Evolutionary conservation across 2,113 vertebrate genomes (phyloP).

Genomic region (Aleadryas rufinucha): DNA sequence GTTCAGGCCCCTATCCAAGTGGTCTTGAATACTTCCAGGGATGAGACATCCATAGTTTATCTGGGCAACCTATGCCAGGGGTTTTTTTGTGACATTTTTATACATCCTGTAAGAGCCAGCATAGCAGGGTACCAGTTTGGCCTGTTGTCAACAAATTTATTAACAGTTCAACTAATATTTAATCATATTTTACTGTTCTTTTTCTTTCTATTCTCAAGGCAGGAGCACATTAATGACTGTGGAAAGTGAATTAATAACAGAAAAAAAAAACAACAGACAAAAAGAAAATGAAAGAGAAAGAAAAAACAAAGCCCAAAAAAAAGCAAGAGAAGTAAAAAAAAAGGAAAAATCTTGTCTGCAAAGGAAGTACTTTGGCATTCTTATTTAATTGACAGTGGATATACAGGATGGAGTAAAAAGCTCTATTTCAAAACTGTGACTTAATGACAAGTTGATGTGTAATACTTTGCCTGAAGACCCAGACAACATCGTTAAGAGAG

Average conservation of each 20-base stretch:
- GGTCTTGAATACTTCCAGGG: background rate
- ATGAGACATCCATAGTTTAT: background rate
- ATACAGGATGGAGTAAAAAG: conserved; percentile 54
- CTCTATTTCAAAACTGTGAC: conserved; percentile 68
- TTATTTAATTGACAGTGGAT: conserved; percentile 63
- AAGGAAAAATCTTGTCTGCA: background rate
- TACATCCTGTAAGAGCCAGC: background rate
- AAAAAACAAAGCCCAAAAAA: background rate
- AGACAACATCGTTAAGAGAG: conserved; percentile 71
- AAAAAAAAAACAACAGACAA: background rate
- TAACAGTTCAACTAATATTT: background rate
- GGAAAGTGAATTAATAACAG: background rate
- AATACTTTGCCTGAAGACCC: conserved; percentile 75
- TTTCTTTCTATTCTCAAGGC: background rate
- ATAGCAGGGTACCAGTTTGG: background rate
- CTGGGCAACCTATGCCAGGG: background rate
- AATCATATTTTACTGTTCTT: background rate
- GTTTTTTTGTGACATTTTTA: background rate
- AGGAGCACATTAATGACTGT: background rate
- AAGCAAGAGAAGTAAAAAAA: background rate
- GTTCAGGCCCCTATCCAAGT: too few relatives aligned
- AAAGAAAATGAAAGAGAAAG: background rate
- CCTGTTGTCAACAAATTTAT: background rate
- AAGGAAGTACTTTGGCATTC: conserved; percentile 24
- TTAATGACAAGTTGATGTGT: conserved; percentile 73